phyloP scores from a whole-genome alignment of 2,113 vertebrate species.

The Equus przewalskii region DNA sequence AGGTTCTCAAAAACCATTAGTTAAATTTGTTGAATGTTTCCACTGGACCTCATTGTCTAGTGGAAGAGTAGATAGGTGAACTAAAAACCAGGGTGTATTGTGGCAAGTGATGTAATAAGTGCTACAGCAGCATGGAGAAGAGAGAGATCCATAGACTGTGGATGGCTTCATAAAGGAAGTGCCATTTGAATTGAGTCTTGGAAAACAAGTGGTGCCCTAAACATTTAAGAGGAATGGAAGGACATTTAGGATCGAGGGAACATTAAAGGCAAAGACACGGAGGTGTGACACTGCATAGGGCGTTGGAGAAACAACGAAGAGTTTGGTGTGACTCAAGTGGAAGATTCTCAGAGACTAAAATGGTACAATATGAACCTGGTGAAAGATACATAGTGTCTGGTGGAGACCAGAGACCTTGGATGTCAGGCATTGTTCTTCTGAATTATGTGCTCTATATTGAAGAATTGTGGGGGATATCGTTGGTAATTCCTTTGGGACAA shows the following conservation, averaged over 20 bases:
- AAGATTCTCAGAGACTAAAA: neutral
- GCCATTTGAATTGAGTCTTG: neutral
- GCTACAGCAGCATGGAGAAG: neutral
- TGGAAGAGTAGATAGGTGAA: neutral
- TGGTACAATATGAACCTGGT: neutral
- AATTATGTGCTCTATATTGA: neutral
- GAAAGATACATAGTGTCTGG: neutral
- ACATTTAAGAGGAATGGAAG: neutral
- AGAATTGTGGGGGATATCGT: neutral
- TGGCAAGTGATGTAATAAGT: neutral
- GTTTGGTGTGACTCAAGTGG: neutral
- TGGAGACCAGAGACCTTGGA: neutral
- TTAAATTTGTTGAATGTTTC: neutral
- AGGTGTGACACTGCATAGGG: neutral
- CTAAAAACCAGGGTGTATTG: neutral
- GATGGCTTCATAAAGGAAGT: neutral
- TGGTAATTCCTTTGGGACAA: conserved; percentile 29
- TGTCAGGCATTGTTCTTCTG: neutral
- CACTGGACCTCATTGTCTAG: neutral
- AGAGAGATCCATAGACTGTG: neutral
- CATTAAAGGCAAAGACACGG: neutral
- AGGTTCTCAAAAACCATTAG: neutral
- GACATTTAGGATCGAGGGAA: neutral
- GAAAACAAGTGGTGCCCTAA: neutral
- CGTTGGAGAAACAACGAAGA: neutral